Base-by-base conservation (phyloP, 2,888 invertebrate genomes). In the Chrysomela aeneicollis region DNA sequence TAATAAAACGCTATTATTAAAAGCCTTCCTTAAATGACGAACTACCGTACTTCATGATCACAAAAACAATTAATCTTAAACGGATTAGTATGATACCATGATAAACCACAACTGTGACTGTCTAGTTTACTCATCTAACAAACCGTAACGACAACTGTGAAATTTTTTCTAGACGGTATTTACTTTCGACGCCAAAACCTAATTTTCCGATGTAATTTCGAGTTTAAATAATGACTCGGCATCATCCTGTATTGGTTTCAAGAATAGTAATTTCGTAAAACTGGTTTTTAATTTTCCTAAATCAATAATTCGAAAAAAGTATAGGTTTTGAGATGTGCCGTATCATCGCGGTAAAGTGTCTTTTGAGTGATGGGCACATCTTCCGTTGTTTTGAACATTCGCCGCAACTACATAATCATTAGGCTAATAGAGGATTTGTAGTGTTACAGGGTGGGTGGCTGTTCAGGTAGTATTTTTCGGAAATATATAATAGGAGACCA, bases 181-280 rank as follows among this genome's bases (percentile, higher is more conserved):
- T 70, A 71, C 69, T 72, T 68, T 73, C 61, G 77, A 76, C 77
- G 77, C 75, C 77, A 73, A 70, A 71, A 68, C 69, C 70, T 64
- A 74, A 75, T 76, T 75, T 74, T 73, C 71, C 71, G 68, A 73
- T 74, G 70, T 70, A 74, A 74, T 74, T 71, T 67, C 61, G 59
- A 73, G 72, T 73, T 72, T 71, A 73, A 76, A 77, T 73, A 75
- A 73, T 77, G 77, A 77, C 74, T 71, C 68, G 71, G 74, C 76
- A 66, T 62, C 67, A 68, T 61, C 37, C 32, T 61, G 67, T 70
- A 70, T 71, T 71, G 68, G 69, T 73, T 72, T 72, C 71, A 70
- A 69, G 67, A 71, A 70, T 70, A 65, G 67, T 72, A 69, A 74
- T 70, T 73, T 73, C 61, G 68, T 72, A 68, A 76, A 75, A 75